A percentile compares a stretch with the other conserved stretches of the same genome.
Evolutionary conservation across 2,888 invertebrate genomes (phyloP).

Genomic region (Rhagonycha lutea): DNA sequence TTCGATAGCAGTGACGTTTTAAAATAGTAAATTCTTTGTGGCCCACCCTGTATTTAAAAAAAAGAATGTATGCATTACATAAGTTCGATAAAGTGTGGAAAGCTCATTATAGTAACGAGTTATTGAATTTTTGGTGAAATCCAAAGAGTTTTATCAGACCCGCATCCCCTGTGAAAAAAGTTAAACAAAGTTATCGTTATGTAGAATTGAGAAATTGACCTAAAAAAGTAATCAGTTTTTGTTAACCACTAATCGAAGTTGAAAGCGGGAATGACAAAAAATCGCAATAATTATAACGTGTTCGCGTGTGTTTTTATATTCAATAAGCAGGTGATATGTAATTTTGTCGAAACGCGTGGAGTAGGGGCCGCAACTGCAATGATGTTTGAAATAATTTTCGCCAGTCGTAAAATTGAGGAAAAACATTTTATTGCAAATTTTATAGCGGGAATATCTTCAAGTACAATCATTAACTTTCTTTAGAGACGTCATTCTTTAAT

Average conservation of each 20-base stretch:
- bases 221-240: background rate
- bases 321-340: background rate
- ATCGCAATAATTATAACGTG: background rate
- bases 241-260: background rate
- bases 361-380: background rate
- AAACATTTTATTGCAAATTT: background rate
- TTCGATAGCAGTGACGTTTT: no score
- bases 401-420: background rate
- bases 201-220: background rate
- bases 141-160: background rate
- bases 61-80: background rate
- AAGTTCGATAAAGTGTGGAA: background rate
- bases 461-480: background rate
- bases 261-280: background rate
- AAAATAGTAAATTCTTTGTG: no score
- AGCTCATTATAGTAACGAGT: background rate
- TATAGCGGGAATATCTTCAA: background rate
- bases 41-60: no score
- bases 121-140: background rate
- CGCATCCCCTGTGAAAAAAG: background rate
- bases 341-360: background rate
- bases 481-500: background rate
- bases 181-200: background rate
- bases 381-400: background rate
- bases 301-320: background rate